phyloP scores from a whole-genome alignment of 2,797 vertebrate genomes.

The Cirrhinus molitorella region DNA sequence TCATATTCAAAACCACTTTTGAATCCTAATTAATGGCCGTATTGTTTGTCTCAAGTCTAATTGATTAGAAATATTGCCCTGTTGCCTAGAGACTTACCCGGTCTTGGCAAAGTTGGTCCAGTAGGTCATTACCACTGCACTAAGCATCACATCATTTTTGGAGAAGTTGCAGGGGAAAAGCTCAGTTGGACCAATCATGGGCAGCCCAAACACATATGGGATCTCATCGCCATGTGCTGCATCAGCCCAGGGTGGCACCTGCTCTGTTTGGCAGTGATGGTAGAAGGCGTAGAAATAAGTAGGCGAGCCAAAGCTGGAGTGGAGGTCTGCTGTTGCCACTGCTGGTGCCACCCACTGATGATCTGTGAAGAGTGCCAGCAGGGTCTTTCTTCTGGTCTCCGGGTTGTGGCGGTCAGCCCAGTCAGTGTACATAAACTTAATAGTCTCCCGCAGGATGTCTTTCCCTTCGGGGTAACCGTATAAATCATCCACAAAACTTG shows the following conservation, averaged over 20 bases:
- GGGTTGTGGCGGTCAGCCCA: slow-evolving; percentile 98
- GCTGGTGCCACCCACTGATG: slow-evolving; percentile 99
- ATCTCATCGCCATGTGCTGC: slow-evolving; percentile 98
- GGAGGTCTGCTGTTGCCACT: slow-evolving; percentile 96
- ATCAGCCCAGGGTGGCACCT: slow-evolving; percentile 98
- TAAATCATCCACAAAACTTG: slow-evolving; percentile 97
- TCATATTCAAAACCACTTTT: background rate
- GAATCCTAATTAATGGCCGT: background rate
- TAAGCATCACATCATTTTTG: slow-evolving; percentile 99
- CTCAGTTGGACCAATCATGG: slow-evolving; percentile 98
- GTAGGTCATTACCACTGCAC: slow-evolving; percentile 99
- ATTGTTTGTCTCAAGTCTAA: slow-evolving; percentile 1
- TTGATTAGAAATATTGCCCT: background rate
- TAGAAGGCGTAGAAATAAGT: slow-evolving; percentile 99
- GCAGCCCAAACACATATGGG: slow-evolving; percentile 96
- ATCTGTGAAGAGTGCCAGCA: slow-evolving; percentile 96
- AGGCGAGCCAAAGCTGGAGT: slow-evolving; percentile 98
- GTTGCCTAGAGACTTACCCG: slow-evolving; percentile 81
- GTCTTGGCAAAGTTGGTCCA: slow-evolving; percentile 99
- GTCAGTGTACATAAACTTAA: slow-evolving; percentile 99
- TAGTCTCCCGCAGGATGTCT: slow-evolving; percentile 96
- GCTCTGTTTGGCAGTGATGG: slow-evolving; percentile 99
- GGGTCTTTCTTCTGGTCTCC: slow-evolving; percentile 94
- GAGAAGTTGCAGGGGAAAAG: slow-evolving; percentile 99
- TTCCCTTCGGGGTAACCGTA: slow-evolving; percentile 99